Conservation (phyloP, 2,888 invertebrate genomes). For the Heteropelma amictum region DNA sequence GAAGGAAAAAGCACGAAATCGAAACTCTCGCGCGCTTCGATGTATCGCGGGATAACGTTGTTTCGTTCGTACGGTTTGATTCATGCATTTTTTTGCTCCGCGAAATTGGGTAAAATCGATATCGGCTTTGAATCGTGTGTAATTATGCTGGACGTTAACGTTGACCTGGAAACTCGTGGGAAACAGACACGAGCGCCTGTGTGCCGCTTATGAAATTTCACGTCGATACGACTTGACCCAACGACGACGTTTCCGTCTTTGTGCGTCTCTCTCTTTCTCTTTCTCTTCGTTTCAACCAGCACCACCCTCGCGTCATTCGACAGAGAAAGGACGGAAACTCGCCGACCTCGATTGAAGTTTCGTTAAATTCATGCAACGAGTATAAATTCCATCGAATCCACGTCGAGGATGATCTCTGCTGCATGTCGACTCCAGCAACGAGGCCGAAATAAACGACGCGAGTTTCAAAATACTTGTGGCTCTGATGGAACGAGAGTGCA, state of each 20-base stretch:
- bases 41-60: too few relatives aligned
- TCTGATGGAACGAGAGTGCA: too few relatives aligned
- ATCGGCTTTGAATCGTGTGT: too few relatives aligned
- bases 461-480: too few relatives aligned
- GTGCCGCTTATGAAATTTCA: conserved; percentile 58
- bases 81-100: background rate
- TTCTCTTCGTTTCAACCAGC: conserved; percentile 32
- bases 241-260: background rate
- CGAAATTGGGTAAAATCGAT: too few relatives aligned
- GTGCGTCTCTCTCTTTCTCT: background rate
- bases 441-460: too few relatives aligned
- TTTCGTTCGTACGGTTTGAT: too few relatives aligned
- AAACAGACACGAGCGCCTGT: too few relatives aligned
- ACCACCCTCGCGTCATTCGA: background rate
- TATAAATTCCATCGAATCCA: background rate
- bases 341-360: conserved; percentile 31
- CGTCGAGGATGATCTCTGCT: too few relatives aligned
- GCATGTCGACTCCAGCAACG: too few relatives aligned
- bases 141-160: conserved; percentile 24
- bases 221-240: conserved; percentile 39
- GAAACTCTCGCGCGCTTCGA: too few relatives aligned
- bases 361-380: background rate
- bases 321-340: background rate
- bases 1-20: too few relatives aligned
- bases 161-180: conserved; percentile 53